Evolutionary conservation across 2,113 vertebrate genomes (phyloP).

Genomic region (Glareola pratincola): DNA sequence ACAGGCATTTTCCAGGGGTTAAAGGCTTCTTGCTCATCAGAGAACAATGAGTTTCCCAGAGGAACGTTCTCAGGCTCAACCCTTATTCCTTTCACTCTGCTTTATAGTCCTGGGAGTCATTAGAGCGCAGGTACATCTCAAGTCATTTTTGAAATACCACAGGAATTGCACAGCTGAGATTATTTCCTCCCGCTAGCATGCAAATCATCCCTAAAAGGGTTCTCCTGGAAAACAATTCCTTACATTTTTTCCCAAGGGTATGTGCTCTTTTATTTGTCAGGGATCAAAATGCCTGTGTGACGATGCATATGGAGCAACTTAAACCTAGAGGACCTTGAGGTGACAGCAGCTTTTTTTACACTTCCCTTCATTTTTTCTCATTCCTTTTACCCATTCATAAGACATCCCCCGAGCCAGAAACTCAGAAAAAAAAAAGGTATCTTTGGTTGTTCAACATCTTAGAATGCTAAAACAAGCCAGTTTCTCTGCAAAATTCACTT

Average conservation of each 20-base stretch:
- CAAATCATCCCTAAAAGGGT: neutral
- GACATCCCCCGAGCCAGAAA: neutral
- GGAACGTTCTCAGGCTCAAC: neutral
- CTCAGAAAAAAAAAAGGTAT: neutral
- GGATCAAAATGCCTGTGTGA: neutral
- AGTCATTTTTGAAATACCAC: conserved; percentile 35
- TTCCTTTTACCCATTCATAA: neutral
- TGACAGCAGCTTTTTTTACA: neutral
- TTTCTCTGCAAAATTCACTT: neutral
- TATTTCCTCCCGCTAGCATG: neutral
- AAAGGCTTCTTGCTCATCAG: neutral
- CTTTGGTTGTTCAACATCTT: neutral
- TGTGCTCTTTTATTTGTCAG: neutral
- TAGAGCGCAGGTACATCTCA: neutral
- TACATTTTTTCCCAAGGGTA: neutral
- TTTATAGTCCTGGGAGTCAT: neutral
- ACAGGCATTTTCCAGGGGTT: neutral
- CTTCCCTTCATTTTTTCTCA: neutral
- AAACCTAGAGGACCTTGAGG: neutral
- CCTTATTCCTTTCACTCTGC: neutral
- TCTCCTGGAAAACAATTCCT: conserved; percentile 38
- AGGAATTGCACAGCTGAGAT: conserved; percentile 21
- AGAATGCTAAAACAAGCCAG: neutral
- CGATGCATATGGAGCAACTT: neutral
- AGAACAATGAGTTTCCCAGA: conserved; percentile 27